phyloP scores from a whole-genome alignment of 2,888 invertebrate genomes.

The Auanema sp. region DNA sequence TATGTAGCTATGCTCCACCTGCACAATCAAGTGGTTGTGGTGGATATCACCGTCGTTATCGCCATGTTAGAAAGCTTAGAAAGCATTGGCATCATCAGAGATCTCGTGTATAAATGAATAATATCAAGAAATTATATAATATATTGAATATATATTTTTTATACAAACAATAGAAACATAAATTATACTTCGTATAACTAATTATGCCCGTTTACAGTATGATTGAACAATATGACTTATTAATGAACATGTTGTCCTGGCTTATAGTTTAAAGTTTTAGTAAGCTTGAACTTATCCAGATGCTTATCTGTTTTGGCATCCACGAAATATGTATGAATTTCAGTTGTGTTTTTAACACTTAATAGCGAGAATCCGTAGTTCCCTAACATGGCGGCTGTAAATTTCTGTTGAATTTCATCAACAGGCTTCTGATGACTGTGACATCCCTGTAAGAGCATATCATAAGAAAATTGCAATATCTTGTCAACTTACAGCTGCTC shows the following conservation, averaged over 20 bases:
- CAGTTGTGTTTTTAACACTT: conserved; percentile 22
- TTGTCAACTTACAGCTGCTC: conserved; percentile 26
- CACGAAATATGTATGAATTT: conserved; percentile 29
- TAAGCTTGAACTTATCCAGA: conserved; percentile 14
- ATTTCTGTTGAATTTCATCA: conserved; percentile 24
- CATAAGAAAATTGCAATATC: conserved; percentile 4
- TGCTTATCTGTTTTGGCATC: conserved; percentile 14
- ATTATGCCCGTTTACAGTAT: no score
- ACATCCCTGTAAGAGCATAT: conserved; percentile 12
- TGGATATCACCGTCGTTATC: no score
- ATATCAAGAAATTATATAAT: no score
- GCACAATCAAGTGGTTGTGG: no score
- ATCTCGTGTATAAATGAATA: no score
- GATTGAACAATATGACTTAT: no score
- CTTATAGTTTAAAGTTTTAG: conserved; percentile 5
- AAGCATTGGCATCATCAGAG: no score
- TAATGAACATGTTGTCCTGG: conserved; percentile 1
- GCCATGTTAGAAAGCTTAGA: no score
- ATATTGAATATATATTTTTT: no score
- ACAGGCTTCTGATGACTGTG: conserved; percentile 16
- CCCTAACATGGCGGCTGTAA: conserved; percentile 26
- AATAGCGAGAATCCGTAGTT: conserved; percentile 33
- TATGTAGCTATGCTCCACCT: no score
- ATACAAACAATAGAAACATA: no score
- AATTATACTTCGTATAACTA: no score